Percentiles rank a stretch among this genome's conserved stretches.
Conservation (phyloP, 2,113 vertebrate species). For the Emydocephalus ijimae region DNA sequence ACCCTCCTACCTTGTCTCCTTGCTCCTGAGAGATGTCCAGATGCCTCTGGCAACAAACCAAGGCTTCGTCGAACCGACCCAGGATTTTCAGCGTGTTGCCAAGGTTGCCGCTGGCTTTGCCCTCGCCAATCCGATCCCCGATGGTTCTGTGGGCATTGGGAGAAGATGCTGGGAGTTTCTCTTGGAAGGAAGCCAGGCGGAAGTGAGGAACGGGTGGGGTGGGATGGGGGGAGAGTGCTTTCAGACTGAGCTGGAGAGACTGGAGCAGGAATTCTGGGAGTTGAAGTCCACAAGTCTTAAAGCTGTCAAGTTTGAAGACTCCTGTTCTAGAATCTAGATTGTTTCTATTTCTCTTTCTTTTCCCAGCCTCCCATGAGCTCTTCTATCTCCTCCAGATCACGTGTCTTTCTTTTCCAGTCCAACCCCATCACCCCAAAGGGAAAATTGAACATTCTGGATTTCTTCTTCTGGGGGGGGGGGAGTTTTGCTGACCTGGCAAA, state of each 20-base stretch:
- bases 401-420: background rate
- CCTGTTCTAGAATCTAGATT: background rate
- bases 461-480: background rate
- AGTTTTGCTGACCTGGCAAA: background rate
- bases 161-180: background rate
- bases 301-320: too few relatives aligned
- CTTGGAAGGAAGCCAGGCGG: background rate
- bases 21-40: slow-evolving; percentile 95
- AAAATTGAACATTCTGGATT: background rate
- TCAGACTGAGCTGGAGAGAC: too few relatives aligned
- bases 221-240: background rate
- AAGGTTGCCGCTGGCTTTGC: slow-evolving; percentile 95
- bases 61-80: slow-evolving; percentile 90
- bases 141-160: slow-evolving; percentile 77
- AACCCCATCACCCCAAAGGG: background rate
- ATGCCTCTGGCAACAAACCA: slow-evolving; percentile 92
- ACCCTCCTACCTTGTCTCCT: slow-evolving; percentile 84
- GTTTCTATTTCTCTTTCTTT: background rate
- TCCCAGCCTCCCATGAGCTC: background rate
- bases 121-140: slow-evolving; percentile 92
- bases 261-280: too few relatives aligned
- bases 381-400: background rate
- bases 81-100: slow-evolving; percentile 94
- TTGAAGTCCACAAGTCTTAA: too few relatives aligned
- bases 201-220: background rate